Base-by-base conservation (phyloP, 2,888 invertebrate species). In the Caenorhabditis macrosperma region DNA sequence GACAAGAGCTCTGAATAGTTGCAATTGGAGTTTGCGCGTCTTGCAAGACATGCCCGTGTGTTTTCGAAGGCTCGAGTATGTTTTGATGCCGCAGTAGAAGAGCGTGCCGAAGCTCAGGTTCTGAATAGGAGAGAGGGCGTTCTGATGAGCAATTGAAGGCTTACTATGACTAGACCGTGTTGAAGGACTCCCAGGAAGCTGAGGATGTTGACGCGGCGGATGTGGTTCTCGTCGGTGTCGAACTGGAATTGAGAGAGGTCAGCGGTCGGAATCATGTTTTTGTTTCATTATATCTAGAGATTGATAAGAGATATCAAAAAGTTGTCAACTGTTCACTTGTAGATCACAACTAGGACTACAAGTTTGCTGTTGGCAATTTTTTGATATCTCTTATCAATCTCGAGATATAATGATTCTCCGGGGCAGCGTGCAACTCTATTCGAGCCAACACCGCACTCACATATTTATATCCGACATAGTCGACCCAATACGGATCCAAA, bases 1-100 rank as follows among this genome's bases (percentile, higher is more conserved):
- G 1, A 67, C 67, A 9, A 76, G 44, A 28, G 76, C 76, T 17
- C 68, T 26, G 61, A 76, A 76, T 7, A 76, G 60, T 30, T 76
- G 76, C 1, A 63, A 12, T 30, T 76, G 76, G 2, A 76, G 46
- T 2, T 61, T 52, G 6, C 60, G 28, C 2, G 76, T 76, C 46
- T 50, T 68, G n/a, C n/a, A n/a, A 0, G 76, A 68, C 50, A 60
- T 52, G 15, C 68, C 68, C 17, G 24, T 30, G 12, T 59, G 50
- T 2, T 38, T 33, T 9, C 46, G 50, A 20, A 69, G 48, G 1
- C 38, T 60, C 3, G 38, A 9, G 28, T 35, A 68, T 2, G 76
- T 76, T 30, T 52, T 44, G 28, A 68, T 61, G 0, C 67, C 76
- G 38, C 76, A 76, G 17, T 68, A 76, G 28, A 68, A 76, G 0